Percentiles rank a stretch among this genome's conserved stretches.
Evolutionary conservation across 2,888 invertebrate genomes (phyloP).

Genomic region (Cosmopolites sordidus): DNA sequence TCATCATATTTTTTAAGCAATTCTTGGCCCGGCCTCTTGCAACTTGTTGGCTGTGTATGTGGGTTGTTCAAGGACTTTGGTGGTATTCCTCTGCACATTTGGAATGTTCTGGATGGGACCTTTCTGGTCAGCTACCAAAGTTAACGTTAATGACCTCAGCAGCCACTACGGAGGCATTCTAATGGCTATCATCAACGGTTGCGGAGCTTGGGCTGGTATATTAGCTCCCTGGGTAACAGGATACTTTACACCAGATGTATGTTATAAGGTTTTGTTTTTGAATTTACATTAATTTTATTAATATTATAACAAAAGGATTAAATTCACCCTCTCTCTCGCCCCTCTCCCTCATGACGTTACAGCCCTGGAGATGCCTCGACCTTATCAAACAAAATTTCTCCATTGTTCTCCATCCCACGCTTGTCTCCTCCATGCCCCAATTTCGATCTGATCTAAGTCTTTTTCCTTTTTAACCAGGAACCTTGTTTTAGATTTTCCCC

Average conservation of each 20-base stretch:
- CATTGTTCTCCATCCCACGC: too few species aligned
- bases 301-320: too few species aligned
- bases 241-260: conserved; percentile 57
- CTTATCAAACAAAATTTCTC: too few species aligned
- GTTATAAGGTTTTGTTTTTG: background rate
- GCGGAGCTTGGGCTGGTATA: conserved; percentile 59
- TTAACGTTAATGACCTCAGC: conserved; percentile 61
- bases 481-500: too few species aligned
- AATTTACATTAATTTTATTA: too few species aligned
- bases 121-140: conserved; percentile 64
- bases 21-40: conserved; percentile 4
- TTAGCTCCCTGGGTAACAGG: conserved; percentile 58
- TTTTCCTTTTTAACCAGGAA: too few species aligned
- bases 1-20: conserved; percentile 11
- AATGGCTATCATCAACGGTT: conserved; percentile 60
- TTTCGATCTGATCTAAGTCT: too few species aligned
- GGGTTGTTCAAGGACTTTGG: conserved; percentile 5
- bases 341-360: too few species aligned
- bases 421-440: too few species aligned
- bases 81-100: conserved; percentile 42
- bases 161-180: conserved; percentile 62
- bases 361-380: too few species aligned
- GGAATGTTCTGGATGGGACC: conserved; percentile 65
- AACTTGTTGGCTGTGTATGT: conserved; percentile 41
- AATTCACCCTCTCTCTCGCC: too few species aligned